Percentiles rank a stretch among this genome's conserved stretches.
Evolutionary conservation across 1,140 invertebrate species (phyloP).

Genomic region (Ceratitis capitata): DNA sequence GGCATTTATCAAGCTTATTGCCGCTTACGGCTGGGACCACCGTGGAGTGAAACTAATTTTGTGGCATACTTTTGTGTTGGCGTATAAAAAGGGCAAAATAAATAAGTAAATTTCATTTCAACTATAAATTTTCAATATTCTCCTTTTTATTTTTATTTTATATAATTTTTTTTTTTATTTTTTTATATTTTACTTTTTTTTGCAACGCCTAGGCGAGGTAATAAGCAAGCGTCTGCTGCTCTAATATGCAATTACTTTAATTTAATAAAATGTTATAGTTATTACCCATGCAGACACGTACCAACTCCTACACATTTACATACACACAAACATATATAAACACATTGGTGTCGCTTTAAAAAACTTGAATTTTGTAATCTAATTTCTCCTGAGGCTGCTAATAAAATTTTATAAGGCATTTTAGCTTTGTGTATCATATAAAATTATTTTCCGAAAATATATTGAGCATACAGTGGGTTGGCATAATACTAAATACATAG

Average conservation of each 20-base stretch:
- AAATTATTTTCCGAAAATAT: neutral
- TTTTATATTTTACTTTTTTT: neutral
- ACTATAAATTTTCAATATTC: neutral
- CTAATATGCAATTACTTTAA: no score
- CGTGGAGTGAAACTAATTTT: neutral
- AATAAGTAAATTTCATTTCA: neutral
- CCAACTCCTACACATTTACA: no score
- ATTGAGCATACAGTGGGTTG: neutral
- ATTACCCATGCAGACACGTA: neutral
- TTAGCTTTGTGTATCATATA: neutral
- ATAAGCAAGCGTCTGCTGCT: no score
- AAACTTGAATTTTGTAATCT: neutral
- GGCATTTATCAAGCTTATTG: neutral
- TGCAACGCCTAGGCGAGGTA: no score
- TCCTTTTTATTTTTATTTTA: neutral
- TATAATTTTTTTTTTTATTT: neutral
- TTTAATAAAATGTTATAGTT: no score
- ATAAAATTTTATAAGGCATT: neutral
- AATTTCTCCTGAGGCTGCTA: neutral
- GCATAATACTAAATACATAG: neutral
- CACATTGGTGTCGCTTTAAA: neutral
- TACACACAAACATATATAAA: neutral
- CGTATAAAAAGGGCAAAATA: neutral
- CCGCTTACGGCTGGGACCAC: neutral
- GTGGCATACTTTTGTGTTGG: neutral